Base-by-base conservation (phyloP, 1,140 invertebrate species). In the Magallana ariakensis region DNA sequence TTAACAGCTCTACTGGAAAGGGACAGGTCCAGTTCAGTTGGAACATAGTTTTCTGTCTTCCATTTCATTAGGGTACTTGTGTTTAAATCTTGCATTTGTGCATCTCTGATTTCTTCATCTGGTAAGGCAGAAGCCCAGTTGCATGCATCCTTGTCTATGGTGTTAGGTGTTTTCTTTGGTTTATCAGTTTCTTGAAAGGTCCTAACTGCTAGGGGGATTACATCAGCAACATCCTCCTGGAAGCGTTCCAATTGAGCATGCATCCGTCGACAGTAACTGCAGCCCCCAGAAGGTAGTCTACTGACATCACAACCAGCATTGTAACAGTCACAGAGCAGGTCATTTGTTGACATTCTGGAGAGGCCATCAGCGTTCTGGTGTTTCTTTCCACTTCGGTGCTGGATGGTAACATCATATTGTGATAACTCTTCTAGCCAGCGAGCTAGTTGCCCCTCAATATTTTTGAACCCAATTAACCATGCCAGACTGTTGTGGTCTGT, bases 381-480 rank as follows among this genome's bases (percentile, higher is more conserved):
- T n/a, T 88, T 60, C 57, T 55, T 54, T 8, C 85, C 89, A 6
- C 55, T 7, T 6, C 84, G 16, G 60, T 90, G 89, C 53, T 84
- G n/a, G 15, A 90, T 90, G 9, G 66, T 13, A 60, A 87, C 85
- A 56, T 89, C 53, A 70, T 89, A 91, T 56, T 89, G 85, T 6
- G 57, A 66, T 10, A 89, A 81, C 16, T 90, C 85, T 66, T 91
- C 88, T 19, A 92, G 66, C 90, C 91, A 91, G 53, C 88, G 33
- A 15, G 88, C 91, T 55, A 91, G 58, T 75, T 92, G n/a, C 16
- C 89, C 90, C 13, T 89, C 82, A 16, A 86, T 84, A 22, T 88
- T 81, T 86, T 91, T 92, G 60, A 91, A 89, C 6, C 83, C 57
- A 11, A 87, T 6, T 0, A 92, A 60, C 91, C 91, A 92, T 15